A percentile compares a stretch with the other conserved stretches of the same genome.
phyloP scores from a whole-genome alignment of 2,888 invertebrate species.

The Shargacucullia verbasci region DNA sequence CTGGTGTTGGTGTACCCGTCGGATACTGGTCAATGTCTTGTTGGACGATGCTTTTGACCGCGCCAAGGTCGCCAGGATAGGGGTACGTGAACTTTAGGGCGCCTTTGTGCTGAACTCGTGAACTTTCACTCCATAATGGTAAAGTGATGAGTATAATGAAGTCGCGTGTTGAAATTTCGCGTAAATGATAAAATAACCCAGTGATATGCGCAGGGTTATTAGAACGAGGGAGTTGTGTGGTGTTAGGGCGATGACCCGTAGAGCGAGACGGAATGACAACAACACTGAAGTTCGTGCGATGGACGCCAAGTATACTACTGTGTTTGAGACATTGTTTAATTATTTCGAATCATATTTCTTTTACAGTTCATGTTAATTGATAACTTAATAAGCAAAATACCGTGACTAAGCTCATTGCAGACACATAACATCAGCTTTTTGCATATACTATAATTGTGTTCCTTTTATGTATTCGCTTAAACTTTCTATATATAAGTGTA shows the following conservation, averaged over 20 bases:
- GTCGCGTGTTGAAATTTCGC: slow-evolving; percentile 49
- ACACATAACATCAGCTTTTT: no score
- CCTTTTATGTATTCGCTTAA: no score
- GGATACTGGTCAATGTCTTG: slow-evolving; percentile 81
- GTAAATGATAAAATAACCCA: slow-evolving; percentile 69
- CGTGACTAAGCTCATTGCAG: no score
- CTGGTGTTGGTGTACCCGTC: slow-evolving; percentile 67
- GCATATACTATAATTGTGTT: no score
- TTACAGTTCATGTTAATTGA: slow-evolving; percentile 27
- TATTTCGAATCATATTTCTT: slow-evolving; percentile 45
- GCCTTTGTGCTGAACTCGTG: slow-evolving; percentile 54
- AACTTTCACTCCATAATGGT: slow-evolving; percentile 29
- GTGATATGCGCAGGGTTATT: slow-evolving; percentile 82
- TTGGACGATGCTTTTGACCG: slow-evolving; percentile 80
- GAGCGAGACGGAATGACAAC: slow-evolving; percentile 87
- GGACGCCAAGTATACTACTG: slow-evolving; percentile 41
- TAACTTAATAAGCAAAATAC: slow-evolving; percentile 9
- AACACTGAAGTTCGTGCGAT: slow-evolving; percentile 86
- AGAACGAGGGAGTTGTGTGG: slow-evolving; percentile 82
- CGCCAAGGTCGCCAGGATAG: slow-evolving; percentile 82
- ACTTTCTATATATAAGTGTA: no score
- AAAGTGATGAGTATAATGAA: slow-evolving; percentile 24
- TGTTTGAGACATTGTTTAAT: slow-evolving; percentile 53
- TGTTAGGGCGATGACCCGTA: slow-evolving; percentile 84
- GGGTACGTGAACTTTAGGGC: slow-evolving; percentile 76